Percentiles rank a stretch among this genome's conserved stretches.
Conservation (phyloP, 1,140 invertebrate species). For the Chelonus insularis region DNA sequence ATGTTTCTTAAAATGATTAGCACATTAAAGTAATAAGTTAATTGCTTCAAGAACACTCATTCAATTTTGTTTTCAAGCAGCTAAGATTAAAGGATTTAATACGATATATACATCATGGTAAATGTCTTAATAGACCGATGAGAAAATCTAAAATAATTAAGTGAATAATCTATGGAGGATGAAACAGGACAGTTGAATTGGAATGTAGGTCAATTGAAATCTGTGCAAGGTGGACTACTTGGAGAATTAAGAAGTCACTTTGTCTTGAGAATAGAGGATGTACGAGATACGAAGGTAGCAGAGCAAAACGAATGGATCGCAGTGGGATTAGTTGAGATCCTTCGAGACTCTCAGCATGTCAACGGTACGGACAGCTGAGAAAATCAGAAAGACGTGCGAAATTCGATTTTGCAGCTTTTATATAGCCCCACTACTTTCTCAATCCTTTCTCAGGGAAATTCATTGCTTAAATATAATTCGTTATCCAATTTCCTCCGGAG, state of each 20-base stretch:
- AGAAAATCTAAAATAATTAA: background rate
- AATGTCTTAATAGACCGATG: background rate
- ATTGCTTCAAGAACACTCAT: constrained; percentile 2
- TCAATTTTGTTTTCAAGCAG: background rate
- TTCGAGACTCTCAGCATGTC: constrained; percentile 20
- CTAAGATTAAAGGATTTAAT: background rate
- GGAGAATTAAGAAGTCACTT: constrained; percentile 6
- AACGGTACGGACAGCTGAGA: constrained; percentile 16
- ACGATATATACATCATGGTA: background rate
- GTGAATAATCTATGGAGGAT: no score
- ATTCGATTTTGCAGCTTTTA: constrained; percentile 21
- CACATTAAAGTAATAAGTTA: constrained; percentile 1
- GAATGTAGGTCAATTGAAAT: constrained; percentile 40
- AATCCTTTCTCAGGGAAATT: background rate
- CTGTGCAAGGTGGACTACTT: constrained; percentile 23
- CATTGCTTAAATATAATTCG: background rate
- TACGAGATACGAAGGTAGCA: constrained; percentile 1
- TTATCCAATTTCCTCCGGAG: no score
- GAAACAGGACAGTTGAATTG: no score
- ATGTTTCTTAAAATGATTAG: constrained; percentile 10
- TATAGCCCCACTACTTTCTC: background rate
- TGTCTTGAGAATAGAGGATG: constrained; percentile 8
- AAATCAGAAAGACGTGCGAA: constrained; percentile 23
- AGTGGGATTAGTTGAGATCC: constrained; percentile 34
- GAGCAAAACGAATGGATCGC: constrained; percentile 37